Percentiles rank a stretch among this genome's conserved stretches.
Conservation (phyloP, 1,140 invertebrate genomes). For the Panagrolaimus sp. region DNA sequence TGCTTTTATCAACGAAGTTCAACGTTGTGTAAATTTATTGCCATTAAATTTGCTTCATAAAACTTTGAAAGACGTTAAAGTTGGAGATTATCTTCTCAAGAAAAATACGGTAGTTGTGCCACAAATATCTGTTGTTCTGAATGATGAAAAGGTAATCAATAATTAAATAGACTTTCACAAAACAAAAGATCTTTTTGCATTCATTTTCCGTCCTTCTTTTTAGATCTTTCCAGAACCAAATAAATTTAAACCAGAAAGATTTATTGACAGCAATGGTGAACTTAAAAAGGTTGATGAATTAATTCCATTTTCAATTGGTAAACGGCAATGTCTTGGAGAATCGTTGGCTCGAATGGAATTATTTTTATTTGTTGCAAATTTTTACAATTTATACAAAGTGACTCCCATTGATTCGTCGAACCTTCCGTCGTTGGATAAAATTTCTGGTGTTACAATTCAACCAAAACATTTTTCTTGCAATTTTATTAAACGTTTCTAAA, state of each 20-base stretch:
- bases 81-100: not conserved
- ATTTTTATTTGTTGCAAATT: slow-evolving; percentile 22
- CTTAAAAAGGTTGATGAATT: slow-evolving; percentile 15
- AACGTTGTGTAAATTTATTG: not conserved
- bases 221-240: slow-evolving; percentile 55
- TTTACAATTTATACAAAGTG: slow-evolving; percentile 17
- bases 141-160: not conserved
- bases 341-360: slow-evolving; percentile 24
- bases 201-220: too few species aligned
- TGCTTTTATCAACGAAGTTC: slow-evolving; percentile 5
- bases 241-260: slow-evolving; percentile 14
- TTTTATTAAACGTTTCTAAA: not conserved
- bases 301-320: slow-evolving; percentile 21
- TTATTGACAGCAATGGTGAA: not conserved
- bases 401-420: not conserved
- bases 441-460: slow-evolving; percentile 3
- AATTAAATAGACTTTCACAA: not conserved
- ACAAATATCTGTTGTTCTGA: not conserved
- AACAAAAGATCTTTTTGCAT: too few species aligned
- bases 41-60: not conserved
- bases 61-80: not conserved
- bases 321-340: slow-evolving; percentile 26
- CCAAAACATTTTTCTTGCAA: not conserved
- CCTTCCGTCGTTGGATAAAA: not conserved
- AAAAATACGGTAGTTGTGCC: not conserved